A percentile compares a stretch with the other conserved stretches of the same genome.
These are phyloP conservation scores for Chamaetylas fuelleborni DNA, from an alignment of 2,113 vertebrate species.

Conservation along the genomic window DNA sequence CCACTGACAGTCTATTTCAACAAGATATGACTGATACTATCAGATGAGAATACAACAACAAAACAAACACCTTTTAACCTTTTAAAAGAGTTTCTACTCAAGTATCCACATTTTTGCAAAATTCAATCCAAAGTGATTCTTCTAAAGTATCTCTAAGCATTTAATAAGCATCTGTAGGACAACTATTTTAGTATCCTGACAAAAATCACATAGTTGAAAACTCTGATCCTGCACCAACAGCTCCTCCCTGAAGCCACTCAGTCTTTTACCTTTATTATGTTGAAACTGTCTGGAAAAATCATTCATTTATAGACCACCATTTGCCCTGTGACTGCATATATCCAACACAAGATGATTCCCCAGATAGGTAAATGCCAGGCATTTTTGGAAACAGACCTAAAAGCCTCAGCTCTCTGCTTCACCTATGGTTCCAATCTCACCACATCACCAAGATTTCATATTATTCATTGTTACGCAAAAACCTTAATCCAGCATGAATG, in stretches of 20 bases:
- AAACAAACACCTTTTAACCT: not conserved
- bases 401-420: not conserved
- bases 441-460: not conserved
- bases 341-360: not conserved
- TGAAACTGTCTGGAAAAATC: not conserved
- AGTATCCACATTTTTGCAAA: not conserved
- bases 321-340: not conserved
- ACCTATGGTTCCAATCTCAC: no score
- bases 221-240: not conserved
- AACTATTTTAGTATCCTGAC: not conserved
- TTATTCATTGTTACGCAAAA: not conserved
- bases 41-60: not conserved
- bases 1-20: not conserved
- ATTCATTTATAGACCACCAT: not conserved
- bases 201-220: not conserved
- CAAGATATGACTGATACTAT: not conserved
- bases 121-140: not conserved
- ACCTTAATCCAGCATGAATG: not conserved
- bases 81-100: not conserved
- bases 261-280: not conserved
- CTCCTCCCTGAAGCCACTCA: not conserved
- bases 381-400: not conserved
- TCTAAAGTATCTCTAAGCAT: not conserved
- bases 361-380: not conserved
- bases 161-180: not conserved